phyloP scores from a whole-genome alignment of 2,888 invertebrate species.

The Anoplius nigerrimus region DNA sequence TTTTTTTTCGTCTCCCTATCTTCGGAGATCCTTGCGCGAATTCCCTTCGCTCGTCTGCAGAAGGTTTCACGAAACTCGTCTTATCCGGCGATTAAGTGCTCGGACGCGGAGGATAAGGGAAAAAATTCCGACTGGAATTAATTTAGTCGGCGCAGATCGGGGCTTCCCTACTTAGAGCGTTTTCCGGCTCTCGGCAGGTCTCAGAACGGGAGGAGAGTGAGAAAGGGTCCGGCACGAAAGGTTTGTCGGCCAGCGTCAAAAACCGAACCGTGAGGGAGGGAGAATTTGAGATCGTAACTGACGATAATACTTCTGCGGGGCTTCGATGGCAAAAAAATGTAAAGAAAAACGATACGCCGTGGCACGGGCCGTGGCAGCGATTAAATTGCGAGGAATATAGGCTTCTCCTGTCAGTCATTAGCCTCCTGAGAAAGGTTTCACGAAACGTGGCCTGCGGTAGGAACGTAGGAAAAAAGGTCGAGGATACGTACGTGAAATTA shows the following conservation, averaged over 20 bases:
- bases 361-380: too few relatives aligned
- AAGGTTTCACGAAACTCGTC: conserved; percentile 35
- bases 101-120: conserved; percentile 14
- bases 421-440: conserved; percentile 29
- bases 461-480: not conserved
- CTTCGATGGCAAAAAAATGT: not conserved
- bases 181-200: not conserved
- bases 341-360: not conserved
- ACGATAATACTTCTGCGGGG: not conserved
- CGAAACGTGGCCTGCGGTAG: not conserved
- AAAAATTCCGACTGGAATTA: conserved; percentile 24
- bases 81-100: conserved; percentile 29
- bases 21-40: conserved; percentile 2
- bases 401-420: conserved; percentile 12
- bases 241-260: not conserved
- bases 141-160: conserved; percentile 18
- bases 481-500: not conserved
- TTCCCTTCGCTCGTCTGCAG: conserved; percentile 5
- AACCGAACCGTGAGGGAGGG: not conserved
- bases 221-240: not conserved
- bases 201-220: not conserved
- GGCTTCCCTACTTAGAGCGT: conserved; percentile 22
- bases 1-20: too few relatives aligned
- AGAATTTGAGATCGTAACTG: not conserved
- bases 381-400: too few relatives aligned